Base-by-base conservation (phyloP, 2,888 invertebrate species). In the Erpobdella octoculata region DNA sequence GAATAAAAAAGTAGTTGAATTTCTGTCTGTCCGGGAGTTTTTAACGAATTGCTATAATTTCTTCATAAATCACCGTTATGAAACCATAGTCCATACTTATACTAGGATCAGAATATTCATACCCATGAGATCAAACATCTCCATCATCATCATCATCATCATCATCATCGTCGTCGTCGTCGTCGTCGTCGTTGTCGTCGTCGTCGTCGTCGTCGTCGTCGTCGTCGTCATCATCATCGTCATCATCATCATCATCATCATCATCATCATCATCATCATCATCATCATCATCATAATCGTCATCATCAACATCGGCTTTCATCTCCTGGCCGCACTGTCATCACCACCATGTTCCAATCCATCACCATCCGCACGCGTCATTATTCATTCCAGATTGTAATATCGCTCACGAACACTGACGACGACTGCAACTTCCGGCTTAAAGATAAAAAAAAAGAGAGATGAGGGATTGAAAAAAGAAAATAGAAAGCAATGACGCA, bases 101-200 rank as follows among this genome's bases (percentile, higher is more conserved):
- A n/a, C n/a, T n/a, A n/a, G n/a, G n/a, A n/a, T n/a, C n/a, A n/a
- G n/a, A n/a, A n/a, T n/a, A n/a, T n/a, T n/a, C n/a, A n/a, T n/a
- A n/a, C n/a, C n/a, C n/a, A 46, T 37, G 2, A 36, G 21, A 21
- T 65, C 21, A 0, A 21, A n/a, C 36, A 61, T 18, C 35, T 21
- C 61, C 5, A 62, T 21, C 36, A 62, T 31, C 62, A 70, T 33
- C 62, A 62, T 48, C 36, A 37, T 48, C 62, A 70, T 37, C 61
- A 62, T 5, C 62, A 38, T n/a, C 25, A 37, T 48, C 62, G 58
- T 31, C 33, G 9, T 53, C 38, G 58, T n/a, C 41, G 38, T 35
- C 38, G 48, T 12, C 21, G 62, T 48, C 41, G 36, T 21, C 21
- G 66, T 9, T 1, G 25, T n/a, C n/a, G 62, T 28, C 62, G 61